Evolutionary conservation across 2,797 vertebrate species (phyloP).

Genomic region (Sebastes reedi): DNA sequence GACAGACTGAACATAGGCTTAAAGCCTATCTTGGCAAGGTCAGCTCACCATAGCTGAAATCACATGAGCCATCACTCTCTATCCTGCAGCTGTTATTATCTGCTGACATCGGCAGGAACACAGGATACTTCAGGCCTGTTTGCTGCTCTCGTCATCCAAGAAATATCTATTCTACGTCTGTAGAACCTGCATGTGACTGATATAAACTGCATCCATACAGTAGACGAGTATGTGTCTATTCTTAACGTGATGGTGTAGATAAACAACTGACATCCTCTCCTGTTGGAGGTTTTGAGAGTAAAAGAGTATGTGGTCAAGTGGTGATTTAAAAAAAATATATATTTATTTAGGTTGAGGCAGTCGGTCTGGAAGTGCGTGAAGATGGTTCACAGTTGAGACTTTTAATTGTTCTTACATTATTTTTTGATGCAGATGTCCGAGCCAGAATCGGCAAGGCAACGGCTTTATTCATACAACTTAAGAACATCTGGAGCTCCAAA

Average conservation of each 20-base stretch:
- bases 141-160: neutral
- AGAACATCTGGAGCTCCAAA: too few relatives aligned
- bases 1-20: neutral
- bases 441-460: too few relatives aligned
- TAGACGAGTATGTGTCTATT: neutral
- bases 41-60: neutral
- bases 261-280: neutral
- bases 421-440: too few relatives aligned
- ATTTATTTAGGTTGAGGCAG: too few relatives aligned
- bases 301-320: neutral
- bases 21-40: neutral
- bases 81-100: slow-evolving; percentile 29
- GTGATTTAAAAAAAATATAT: neutral
- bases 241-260: neutral
- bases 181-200: slow-evolving; percentile 19
- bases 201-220: neutral
- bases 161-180: neutral
- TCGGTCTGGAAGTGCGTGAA: neutral
- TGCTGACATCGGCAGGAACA: slow-evolving; percentile 20
- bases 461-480: too few relatives aligned
- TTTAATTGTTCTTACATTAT: neutral
- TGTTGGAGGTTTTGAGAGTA: neutral
- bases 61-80: neutral
- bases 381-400: neutral
- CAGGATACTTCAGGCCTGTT: neutral